phyloP scores from a whole-genome alignment of 2,888 invertebrate species.

The Mythimna vitellina region DNA sequence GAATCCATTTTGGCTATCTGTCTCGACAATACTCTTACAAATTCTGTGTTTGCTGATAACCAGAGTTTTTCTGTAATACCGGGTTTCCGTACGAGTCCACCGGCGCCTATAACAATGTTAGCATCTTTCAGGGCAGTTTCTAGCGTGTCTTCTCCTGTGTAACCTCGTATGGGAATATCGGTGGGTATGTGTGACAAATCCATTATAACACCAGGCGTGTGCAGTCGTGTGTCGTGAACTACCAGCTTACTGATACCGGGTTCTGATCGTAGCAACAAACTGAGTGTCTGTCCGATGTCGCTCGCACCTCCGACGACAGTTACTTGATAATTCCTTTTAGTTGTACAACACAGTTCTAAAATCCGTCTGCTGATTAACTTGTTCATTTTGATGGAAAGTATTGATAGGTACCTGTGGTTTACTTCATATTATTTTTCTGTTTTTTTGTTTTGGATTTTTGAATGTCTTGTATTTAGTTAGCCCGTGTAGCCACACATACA shows the following conservation, averaged over 20 bases:
- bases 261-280: conserved; percentile 91
- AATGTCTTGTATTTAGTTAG: not conserved
- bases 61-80: conserved; percentile 91
- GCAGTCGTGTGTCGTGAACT: conserved; percentile 87
- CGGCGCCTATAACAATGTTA: conserved; percentile 92
- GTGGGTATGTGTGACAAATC: conserved; percentile 88
- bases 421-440: conserved; percentile 18
- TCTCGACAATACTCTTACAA: conserved; percentile 77
- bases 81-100: conserved; percentile 91
- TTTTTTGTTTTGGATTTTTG: not conserved
- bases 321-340: conserved; percentile 74
- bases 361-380: conserved; percentile 61
- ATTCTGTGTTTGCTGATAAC: conserved; percentile 86
- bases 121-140: conserved; percentile 86
- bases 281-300: conserved; percentile 89
- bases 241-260: conserved; percentile 90
- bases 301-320: conserved; percentile 84
- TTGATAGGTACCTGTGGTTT: conserved; percentile 10
- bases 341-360: conserved; percentile 23
- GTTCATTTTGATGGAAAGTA: conserved; percentile 35
- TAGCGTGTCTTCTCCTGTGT: conserved; percentile 74
- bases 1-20: conserved; percentile 75
- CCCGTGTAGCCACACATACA: not conserved
- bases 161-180: conserved; percentile 75
- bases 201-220: conserved; percentile 81